phyloP scores from a whole-genome alignment of 2,888 invertebrate species.

The Miltochrista miniata region DNA sequence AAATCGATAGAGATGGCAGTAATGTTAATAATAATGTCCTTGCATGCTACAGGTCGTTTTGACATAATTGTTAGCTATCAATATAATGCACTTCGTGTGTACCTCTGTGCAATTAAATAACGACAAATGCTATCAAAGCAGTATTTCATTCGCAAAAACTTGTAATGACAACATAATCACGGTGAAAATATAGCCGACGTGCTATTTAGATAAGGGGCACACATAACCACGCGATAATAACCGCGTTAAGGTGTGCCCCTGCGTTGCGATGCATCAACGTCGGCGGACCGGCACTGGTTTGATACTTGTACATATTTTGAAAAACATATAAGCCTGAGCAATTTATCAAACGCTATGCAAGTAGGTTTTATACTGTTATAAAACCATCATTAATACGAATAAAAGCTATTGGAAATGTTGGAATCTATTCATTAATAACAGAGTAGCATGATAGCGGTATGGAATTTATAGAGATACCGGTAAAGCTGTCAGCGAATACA shows the following conservation, averaged over 20 bases:
- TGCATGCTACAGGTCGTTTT: slow-evolving; percentile 22
- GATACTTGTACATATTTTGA: neutral
- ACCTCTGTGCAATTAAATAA: slow-evolving; percentile 16
- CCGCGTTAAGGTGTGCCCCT: slow-evolving; percentile 43
- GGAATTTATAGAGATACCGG: slow-evolving; percentile 17
- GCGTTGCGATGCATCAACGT: neutral
- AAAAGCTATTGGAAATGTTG: slow-evolving; percentile 10
- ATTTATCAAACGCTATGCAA: neutral
- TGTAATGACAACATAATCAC: slow-evolving; percentile 51
- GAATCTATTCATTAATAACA: neutral
- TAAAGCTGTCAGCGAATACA: slow-evolving; percentile 21
- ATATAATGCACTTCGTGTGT: slow-evolving; percentile 3
- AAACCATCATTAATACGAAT: slow-evolving; percentile 17
- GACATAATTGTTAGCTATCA: too few relatives aligned
- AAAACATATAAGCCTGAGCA: neutral
- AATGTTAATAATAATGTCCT: slow-evolving; percentile 10
- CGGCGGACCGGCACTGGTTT: slow-evolving; percentile 27
- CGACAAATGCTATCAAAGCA: slow-evolving; percentile 45
- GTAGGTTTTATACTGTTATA: slow-evolving; percentile 12
- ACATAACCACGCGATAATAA: slow-evolving; percentile 56
- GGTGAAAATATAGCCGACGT: slow-evolving; percentile 54
- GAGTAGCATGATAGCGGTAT: slow-evolving; percentile 13
- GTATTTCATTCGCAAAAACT: slow-evolving; percentile 32
- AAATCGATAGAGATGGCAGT: slow-evolving; percentile 7
- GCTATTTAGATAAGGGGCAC: slow-evolving; percentile 59